These are phyloP conservation scores for Oryzias dopingdopingensis DNA, from an alignment of 2,797 vertebrate genomes.

Conservation along the genomic window DNA sequence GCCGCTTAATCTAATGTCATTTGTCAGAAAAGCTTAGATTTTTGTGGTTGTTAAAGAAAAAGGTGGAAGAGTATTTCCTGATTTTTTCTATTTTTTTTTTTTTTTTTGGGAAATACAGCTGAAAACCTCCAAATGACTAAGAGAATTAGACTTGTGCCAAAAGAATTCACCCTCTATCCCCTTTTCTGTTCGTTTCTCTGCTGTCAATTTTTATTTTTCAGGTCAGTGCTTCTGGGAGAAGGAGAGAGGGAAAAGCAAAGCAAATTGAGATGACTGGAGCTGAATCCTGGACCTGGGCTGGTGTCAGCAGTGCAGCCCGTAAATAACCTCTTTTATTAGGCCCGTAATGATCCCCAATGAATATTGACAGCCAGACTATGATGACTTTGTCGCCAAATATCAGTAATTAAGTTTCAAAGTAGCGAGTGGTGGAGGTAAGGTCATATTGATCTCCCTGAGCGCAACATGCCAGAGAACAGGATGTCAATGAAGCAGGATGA, in stretches of 20 bases:
- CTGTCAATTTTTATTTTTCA: slow-evolving; percentile 78
- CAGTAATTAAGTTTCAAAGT: slow-evolving; percentile 85
- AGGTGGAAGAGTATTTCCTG: slow-evolving; percentile 16
- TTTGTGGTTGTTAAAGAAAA: slow-evolving; percentile 52
- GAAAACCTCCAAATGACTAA: slow-evolving; percentile 55
- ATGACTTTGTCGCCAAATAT: slow-evolving; percentile 85
- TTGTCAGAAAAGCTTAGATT: slow-evolving; percentile 52
- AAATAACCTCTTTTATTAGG: slow-evolving; percentile 83
- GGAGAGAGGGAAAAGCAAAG: slow-evolving; percentile 46
- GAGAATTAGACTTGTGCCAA: slow-evolving; percentile 56
- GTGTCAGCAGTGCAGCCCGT: slow-evolving; percentile 75
- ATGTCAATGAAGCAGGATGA: slow-evolving; percentile 69
- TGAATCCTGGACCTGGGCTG: slow-evolving; percentile 64
- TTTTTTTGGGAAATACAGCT: slow-evolving; percentile 17
- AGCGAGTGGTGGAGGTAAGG: slow-evolving; percentile 79
- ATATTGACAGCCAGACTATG: slow-evolving; percentile 81
- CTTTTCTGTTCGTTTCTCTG: slow-evolving; percentile 63
- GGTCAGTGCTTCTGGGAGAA: slow-evolving; percentile 76
- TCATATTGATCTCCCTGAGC: slow-evolving; percentile 79
- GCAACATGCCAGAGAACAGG: slow-evolving; percentile 78
- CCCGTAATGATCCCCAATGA: slow-evolving; percentile 81
- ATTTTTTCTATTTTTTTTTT: background rate
- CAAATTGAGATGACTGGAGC: slow-evolving; percentile 75
- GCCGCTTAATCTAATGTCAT: slow-evolving; percentile 28
- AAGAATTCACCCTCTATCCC: slow-evolving; percentile 65